phyloP scores from a whole-genome alignment of 2,888 invertebrate genomes.

The Cosmia pyralina region DNA sequence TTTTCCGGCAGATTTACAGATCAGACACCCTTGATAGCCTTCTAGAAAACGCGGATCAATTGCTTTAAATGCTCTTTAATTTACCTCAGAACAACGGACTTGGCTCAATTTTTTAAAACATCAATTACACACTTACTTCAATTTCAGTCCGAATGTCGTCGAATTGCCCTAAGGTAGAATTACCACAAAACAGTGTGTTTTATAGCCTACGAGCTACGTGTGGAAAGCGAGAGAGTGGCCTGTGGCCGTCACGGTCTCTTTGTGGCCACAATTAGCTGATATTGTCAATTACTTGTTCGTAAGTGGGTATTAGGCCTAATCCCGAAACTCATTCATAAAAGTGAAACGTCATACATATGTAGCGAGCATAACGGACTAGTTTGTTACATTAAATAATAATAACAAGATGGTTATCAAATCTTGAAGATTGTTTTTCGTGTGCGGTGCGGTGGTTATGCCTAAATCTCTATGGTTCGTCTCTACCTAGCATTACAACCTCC shows the following conservation, averaged over 20 bases:
- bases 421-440: slow-evolving; percentile 18
- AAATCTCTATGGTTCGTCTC: neutral
- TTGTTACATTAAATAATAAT: slow-evolving; percentile 47
- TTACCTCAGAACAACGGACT: neutral
- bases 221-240: slow-evolving; percentile 77
- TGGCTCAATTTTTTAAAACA: neutral
- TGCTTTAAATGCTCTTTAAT: no score
- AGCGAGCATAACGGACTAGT: slow-evolving; percentile 50
- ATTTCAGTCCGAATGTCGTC: slow-evolving; percentile 40
- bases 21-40: no score
- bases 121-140: slow-evolving; percentile 2
- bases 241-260: slow-evolving; percentile 79
- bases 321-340: slow-evolving; percentile 50
- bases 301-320: slow-evolving; percentile 24
- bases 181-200: slow-evolving; percentile 50
- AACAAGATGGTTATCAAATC: slow-evolving; percentile 34
- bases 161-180: slow-evolving; percentile 51
- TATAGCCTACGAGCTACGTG: slow-evolving; percentile 51
- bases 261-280: slow-evolving; percentile 77
- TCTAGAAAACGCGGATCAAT: neutral
- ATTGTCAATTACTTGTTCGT: slow-evolving; percentile 74
- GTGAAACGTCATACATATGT: slow-evolving; percentile 55
- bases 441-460: slow-evolving; percentile 15
- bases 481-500: neutral
- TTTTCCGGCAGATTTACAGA: neutral